Conservation (phyloP, 2,113 vertebrate species). For the Calyptommatus sinebrachiatus region DNA sequence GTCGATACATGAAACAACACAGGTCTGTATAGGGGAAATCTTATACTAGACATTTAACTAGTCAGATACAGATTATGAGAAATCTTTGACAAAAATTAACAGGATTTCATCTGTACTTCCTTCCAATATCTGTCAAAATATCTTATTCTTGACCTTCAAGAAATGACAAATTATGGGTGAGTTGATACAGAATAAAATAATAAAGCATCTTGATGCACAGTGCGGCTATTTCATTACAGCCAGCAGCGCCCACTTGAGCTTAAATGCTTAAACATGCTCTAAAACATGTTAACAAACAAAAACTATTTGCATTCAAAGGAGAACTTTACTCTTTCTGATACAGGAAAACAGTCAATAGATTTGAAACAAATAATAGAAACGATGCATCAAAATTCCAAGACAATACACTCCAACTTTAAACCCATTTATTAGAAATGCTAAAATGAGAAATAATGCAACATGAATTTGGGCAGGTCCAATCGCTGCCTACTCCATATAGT, state of each 20-base stretch:
- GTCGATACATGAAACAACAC: no score
- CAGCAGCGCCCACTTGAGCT: constrained; percentile 57
- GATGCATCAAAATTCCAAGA: no score
- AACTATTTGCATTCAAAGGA: constrained; percentile 56
- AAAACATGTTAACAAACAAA: constrained; percentile 58
- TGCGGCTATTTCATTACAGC: constrained; percentile 59
- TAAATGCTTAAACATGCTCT: constrained; percentile 59
- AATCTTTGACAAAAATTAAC: constrained; percentile 65
- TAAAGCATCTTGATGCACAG: constrained; percentile 46
- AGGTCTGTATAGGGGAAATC: no score
- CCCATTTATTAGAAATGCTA: no score
- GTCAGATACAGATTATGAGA: constrained; percentile 56
- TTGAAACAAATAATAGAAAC: no score
- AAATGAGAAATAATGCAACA: no score
- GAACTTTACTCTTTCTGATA: constrained; percentile 39
- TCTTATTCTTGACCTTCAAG: constrained; percentile 60
- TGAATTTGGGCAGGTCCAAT: no score
- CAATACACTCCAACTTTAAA: no score
- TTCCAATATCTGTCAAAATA: constrained; percentile 52
- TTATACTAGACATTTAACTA: constrained; percentile 51
- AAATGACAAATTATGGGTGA: constrained; percentile 66
- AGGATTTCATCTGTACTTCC: constrained; percentile 12
- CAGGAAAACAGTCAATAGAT: no score
- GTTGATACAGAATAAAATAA: constrained; percentile 56
- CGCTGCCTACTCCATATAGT: no score